Conservation (phyloP, 2,797 vertebrate genomes). For the Eutrigla gurnardus region DNA sequence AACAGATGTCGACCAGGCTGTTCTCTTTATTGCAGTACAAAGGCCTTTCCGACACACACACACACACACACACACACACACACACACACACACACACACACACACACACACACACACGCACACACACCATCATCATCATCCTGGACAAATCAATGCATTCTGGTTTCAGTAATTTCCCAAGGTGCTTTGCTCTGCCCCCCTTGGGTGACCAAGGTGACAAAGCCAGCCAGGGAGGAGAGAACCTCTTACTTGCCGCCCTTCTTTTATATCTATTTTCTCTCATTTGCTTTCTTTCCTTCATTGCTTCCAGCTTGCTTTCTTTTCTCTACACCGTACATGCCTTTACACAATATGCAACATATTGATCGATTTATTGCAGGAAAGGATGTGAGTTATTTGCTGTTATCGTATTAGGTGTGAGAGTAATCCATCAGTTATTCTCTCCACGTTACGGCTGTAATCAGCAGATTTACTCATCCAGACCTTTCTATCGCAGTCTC, state of each 20-base stretch:
- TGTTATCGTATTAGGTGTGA: not conserved
- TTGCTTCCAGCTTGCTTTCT: constrained; percentile 12
- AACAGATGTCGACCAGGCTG: constrained; percentile 80
- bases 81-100: constrained; percentile 32
- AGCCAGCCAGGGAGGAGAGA: constrained; percentile 86
- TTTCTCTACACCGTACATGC: not conserved
- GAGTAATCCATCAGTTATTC: not conserved
- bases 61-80: constrained; percentile 37
- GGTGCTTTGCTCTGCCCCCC: constrained; percentile 84
- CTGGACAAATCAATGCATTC: constrained; percentile 92
- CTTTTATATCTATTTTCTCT: constrained; percentile 36
- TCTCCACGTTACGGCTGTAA: not conserved
- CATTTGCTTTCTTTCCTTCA: constrained; percentile 54
- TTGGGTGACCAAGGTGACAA: constrained; percentile 90
- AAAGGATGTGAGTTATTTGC: not conserved
- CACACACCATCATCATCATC: constrained; percentile 33
- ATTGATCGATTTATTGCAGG: not conserved
- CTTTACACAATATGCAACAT: not conserved
- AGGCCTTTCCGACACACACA: constrained; percentile 76
- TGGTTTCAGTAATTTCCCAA: constrained; percentile 95
- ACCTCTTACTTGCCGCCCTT: constrained; percentile 73
- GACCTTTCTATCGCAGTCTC: not conserved
- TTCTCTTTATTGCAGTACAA: constrained; percentile 78
- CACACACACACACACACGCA: constrained; percentile 46
- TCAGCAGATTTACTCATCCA: not conserved